Percentiles rank a stretch among this genome's conserved stretches.
Conservation (phyloP, 2,888 invertebrate species). For the Drosophila mimetica region DNA sequence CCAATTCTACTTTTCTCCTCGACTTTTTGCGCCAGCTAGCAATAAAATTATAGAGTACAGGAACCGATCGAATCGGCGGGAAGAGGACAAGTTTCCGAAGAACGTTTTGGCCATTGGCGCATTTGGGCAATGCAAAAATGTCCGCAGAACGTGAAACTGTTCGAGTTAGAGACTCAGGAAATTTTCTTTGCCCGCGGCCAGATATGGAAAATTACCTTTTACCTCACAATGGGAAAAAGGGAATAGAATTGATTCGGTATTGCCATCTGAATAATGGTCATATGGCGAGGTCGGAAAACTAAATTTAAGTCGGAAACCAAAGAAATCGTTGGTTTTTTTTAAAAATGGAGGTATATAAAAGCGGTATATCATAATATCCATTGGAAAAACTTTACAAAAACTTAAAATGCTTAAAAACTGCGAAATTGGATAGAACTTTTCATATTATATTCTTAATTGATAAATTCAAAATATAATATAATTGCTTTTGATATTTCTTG, state of each 20-base stretch:
- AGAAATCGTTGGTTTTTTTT: no score
- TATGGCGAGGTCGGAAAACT: not conserved
- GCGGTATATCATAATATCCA: no score
- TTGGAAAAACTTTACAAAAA: no score
- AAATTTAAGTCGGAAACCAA: no score
- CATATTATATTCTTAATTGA: no score
- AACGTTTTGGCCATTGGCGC: conserved; percentile 34
- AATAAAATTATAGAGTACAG: conserved; percentile 43
- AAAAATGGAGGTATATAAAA: no score
- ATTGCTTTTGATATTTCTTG: no score
- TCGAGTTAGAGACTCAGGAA: conserved; percentile 17
- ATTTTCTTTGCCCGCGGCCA: conserved; percentile 36
- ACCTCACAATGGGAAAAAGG: conserved; percentile 27
- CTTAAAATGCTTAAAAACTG: no score
- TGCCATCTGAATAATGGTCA: not conserved
- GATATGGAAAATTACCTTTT: conserved; percentile 53
- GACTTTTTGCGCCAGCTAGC: conserved; percentile 18
- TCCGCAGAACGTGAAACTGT: conserved; percentile 17
- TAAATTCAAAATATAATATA: no score
- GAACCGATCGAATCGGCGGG: conserved; percentile 17
- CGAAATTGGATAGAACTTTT: no score
- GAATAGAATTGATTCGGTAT: conserved; percentile 18
- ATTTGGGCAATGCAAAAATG: conserved; percentile 21
- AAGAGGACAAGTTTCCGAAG: conserved; percentile 23
- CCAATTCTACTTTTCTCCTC: conserved; percentile 15